These are phyloP conservation scores for Chiloscyllium punctatum DNA, from an alignment of 2,797 vertebrate genomes.

Conservation along the genomic window DNA sequence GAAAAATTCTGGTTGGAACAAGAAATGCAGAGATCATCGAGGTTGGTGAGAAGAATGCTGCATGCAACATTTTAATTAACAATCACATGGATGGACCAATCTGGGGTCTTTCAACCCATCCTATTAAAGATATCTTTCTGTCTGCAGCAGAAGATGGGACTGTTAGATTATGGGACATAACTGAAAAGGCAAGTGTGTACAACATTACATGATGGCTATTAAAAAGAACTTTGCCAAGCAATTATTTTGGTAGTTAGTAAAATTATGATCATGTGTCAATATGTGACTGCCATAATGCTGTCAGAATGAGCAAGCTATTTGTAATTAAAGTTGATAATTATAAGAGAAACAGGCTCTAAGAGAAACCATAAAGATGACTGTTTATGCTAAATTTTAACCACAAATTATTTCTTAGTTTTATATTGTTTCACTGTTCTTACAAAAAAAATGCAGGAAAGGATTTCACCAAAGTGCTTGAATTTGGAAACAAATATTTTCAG, in stretches of 20 bases:
- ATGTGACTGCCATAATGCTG: neutral
- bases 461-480: neutral
- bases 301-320: neutral
- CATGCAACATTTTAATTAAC: constrained; percentile 86
- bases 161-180: constrained; percentile 90
- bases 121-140: constrained; percentile 85
- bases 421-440: neutral
- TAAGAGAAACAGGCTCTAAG: neutral
- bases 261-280: neutral
- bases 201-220: neutral
- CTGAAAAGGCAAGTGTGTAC: constrained; percentile 72
- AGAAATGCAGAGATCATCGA: constrained; percentile 92
- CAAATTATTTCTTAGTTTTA: constrained; percentile 2
- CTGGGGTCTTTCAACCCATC: constrained; percentile 86
- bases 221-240: neutral
- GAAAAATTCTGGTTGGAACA: constrained; percentile 92
- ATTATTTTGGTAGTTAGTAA: neutral
- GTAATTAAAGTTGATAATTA: neutral
- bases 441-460: neutral
- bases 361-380: neutral
- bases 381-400: neutral
- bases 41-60: constrained; percentile 94
- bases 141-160: constrained; percentile 93
- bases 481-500: neutral
- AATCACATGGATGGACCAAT: constrained; percentile 90